Evolutionary conservation across 2,888 invertebrate genomes (phyloP), one percentile per base, ranked within the genome.

Genomic region (Nomada hirtipes): DNA sequence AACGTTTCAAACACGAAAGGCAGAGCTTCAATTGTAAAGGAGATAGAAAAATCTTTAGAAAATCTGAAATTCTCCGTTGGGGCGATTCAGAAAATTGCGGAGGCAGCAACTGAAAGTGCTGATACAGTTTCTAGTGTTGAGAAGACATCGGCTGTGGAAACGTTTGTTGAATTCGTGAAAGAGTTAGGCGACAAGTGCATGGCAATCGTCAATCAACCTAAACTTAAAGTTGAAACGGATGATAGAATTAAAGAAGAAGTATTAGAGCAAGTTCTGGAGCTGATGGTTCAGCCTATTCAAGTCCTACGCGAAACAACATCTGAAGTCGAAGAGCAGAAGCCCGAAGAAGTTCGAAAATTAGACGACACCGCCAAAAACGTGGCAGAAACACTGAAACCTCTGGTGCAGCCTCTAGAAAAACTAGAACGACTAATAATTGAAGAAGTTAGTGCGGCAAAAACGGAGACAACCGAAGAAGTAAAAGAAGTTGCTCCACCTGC

Each of bases 391-490:
- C 61, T 91, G 55, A 88, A 76, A 80, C 83, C 83, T 73, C 79
- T 82, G 93, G 86, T 87, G 0, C 55, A 79, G 11, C 86, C 85
- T 23, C 29, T 86, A 26, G 79, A 80, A 13, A 69, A 86, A 18
- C 18, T 86, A 0, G 60, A 82, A 52, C 73, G 64, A 44, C 26
- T 83, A 0, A 86, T 83, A 9, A 83, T 89, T 42, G 88, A 90
- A 55, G 53, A 95, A 15, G 95, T 95, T 20, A 44, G 18, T 7
- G 1, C 42, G 0, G 2, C 9, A 1, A 20, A 74, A 29, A 9
- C 4, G 0, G 61, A 80, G n/a, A 42, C 10, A 2, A 23, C 52
- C 10, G 73, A 79, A 52, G 65, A 83, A 26, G 11, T 59, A 0
- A 60, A 55, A 7, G 64, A 65, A 52, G 3, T 13, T 53, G 13